A percentile compares a stretch with the other conserved stretches of the same genome.
Conservation (phyloP, 30 jellyfish, hydroid and myxozoan species). For the Turritopsis dohrnii region DNA sequence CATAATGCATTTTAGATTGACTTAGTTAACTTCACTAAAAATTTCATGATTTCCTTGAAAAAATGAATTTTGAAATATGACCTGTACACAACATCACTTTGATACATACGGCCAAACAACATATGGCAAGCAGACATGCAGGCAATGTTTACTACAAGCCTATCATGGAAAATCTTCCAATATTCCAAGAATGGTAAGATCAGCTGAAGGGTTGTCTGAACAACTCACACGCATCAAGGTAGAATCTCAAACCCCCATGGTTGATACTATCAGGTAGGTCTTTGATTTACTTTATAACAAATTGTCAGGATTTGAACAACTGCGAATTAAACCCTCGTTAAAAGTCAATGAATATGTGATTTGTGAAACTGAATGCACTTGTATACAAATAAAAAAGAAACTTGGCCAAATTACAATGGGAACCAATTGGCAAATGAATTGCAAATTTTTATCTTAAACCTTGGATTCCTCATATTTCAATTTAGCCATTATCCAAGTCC, state of each 20-base stretch:
- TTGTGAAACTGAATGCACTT: too few species aligned
- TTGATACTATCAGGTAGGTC: slow-evolving; percentile 2
- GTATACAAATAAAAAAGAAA: too few species aligned
- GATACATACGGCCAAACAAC: neutral
- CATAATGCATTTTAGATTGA: too few species aligned
- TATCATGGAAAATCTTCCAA: neutral
- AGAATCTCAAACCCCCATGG: neutral
- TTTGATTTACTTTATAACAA: too few species aligned
- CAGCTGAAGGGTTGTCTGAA: neutral
- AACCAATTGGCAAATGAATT: too few species aligned
- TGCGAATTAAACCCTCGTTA: too few species aligned
- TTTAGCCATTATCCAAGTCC: slow-evolving; percentile 27
- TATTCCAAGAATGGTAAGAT: neutral
- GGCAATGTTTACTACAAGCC: neutral
- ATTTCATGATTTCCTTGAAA: neutral
- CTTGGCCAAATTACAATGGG: too few species aligned
- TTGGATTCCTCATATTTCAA: too few species aligned
- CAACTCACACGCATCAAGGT: neutral
- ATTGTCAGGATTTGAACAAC: too few species aligned
- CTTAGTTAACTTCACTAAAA: neutral
- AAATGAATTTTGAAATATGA: neutral
- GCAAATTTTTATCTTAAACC: too few species aligned
- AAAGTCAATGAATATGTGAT: too few species aligned
- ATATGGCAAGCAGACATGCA: neutral
- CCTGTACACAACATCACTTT: neutral